A percentile compares a stretch with the other conserved stretches of the same genome.
These are phyloP conservation scores for Dascillus cervinus DNA, from an alignment of 2,888 invertebrate genomes.

Conservation along the genomic window DNA sequence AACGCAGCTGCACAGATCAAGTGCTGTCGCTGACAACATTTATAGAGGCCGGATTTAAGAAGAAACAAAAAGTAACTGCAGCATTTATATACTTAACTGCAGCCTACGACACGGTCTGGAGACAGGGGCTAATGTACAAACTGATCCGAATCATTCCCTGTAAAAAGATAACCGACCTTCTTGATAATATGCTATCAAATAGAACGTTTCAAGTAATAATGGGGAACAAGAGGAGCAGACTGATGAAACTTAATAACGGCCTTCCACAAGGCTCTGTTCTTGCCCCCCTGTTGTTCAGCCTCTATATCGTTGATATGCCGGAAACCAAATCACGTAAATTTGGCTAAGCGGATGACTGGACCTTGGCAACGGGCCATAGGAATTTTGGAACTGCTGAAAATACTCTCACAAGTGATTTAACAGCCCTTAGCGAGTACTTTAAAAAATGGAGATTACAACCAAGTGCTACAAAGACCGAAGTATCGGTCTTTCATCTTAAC, in stretches of 20 bases:
- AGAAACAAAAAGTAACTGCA: conserved; percentile 12
- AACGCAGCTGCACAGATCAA: conserved; percentile 15
- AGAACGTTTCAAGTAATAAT: conserved; percentile 1
- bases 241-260: conserved; percentile 12
- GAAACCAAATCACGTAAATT: conserved; percentile 5
- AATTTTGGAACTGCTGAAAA: conserved; percentile 1
- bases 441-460: no score
- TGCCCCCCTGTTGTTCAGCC: conserved; percentile 8
- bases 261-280: conserved; percentile 15
- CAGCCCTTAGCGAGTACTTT: no score
- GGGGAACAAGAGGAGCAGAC: no score
- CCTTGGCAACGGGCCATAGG: conserved; percentile 2
- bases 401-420: conserved; percentile 3
- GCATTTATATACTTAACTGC: conserved; percentile 13
- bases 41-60: conserved; percentile 17
- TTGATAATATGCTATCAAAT: conserved; percentile 2
- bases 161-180: conserved; percentile 3
- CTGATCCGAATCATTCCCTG: conserved; percentile 4
- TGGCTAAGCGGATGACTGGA: conserved; percentile 6
- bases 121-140: conserved; percentile 12
- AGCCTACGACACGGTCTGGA: conserved; percentile 15
- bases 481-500: conserved; percentile 4
- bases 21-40: conserved; percentile 15
- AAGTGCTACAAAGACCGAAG: no score
- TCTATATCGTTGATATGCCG: conserved; percentile 5